These are phyloP conservation scores for Onychomys arenicola DNA, from an alignment of 2,797 vertebrate species.

Conservation along the genomic window DNA sequence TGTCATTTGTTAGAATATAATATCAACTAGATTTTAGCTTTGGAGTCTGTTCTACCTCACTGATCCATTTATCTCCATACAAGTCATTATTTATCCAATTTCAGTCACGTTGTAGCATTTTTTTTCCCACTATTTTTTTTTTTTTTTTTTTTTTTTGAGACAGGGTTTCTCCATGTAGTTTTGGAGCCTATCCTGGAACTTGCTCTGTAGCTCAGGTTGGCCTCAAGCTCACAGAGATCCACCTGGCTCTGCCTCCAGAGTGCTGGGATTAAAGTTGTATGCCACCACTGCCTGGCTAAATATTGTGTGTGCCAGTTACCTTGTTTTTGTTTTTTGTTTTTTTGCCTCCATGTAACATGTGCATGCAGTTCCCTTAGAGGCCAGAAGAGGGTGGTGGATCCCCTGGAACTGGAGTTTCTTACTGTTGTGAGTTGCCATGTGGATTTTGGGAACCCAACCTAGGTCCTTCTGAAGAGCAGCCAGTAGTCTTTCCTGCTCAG, in stretches of 20 bases:
- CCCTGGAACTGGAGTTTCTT: not conserved
- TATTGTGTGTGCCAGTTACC: too few species aligned
- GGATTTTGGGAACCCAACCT: not conserved
- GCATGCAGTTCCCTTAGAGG: not conserved
- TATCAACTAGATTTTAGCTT: conserved; percentile 32
- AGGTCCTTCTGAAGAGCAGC: not conserved
- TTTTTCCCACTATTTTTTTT: conserved; percentile 26
- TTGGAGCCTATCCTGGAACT: too few species aligned
- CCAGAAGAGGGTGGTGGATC: not conserved
- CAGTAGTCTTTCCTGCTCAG: not conserved
- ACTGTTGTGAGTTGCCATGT: not conserved
- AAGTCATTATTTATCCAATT: conserved; percentile 20
- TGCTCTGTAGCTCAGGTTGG: too few species aligned
- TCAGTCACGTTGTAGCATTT: not conserved
- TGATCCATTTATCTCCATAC: not conserved
- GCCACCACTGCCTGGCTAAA: too few species aligned
- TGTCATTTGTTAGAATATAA: conserved; percentile 34
- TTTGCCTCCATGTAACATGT: not conserved
- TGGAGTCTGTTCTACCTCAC: conserved; percentile 20
- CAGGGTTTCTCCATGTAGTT: too few species aligned
- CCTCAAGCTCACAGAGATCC: too few species aligned
- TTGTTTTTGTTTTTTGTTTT: too few species aligned
- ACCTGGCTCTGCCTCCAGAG: too few species aligned
- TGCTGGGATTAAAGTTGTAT: too few species aligned
- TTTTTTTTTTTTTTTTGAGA: too few species aligned